A percentile compares a stretch with the other conserved stretches of the same genome.
These are phyloP conservation scores for Mus spicilegus DNA, from an alignment of 2,113 vertebrate species.

Conservation along the genomic window DNA sequence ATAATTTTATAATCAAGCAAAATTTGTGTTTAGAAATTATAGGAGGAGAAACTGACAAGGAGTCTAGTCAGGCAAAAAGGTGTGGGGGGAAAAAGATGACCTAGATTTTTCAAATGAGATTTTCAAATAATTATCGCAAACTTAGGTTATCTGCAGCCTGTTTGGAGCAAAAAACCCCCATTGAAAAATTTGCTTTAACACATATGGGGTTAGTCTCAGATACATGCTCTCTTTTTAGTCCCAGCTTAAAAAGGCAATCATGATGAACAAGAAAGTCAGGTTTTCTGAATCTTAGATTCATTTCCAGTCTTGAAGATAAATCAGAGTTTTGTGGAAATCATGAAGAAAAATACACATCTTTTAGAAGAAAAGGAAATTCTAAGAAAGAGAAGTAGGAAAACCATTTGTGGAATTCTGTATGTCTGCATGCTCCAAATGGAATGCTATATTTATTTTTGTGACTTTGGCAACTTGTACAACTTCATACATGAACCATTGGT, in stretches of 20 bases:
- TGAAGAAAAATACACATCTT: neutral
- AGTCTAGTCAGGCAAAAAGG: neutral
- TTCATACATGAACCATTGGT: neutral
- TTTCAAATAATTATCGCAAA: neutral
- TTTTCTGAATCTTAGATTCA: constrained; percentile 16
- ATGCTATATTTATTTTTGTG: neutral
- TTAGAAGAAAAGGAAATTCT: neutral
- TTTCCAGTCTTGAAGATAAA: constrained; percentile 24
- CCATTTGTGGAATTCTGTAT: neutral
- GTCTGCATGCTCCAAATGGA: neutral
- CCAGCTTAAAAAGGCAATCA: neutral
- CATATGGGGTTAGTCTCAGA: neutral
- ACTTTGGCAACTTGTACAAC: neutral
- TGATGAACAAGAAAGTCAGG: neutral
- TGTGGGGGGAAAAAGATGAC: neutral
- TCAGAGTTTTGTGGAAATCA: neutral
- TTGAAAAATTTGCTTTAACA: neutral
- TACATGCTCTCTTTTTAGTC: neutral
- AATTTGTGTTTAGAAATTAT: neutral
- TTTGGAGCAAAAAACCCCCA: neutral
- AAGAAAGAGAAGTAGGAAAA: neutral
- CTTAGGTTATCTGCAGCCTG: neutral
- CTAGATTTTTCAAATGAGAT: neutral
- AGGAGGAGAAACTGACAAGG: neutral
- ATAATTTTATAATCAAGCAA: neutral